Evolutionary conservation across 2,113 vertebrate genomes (phyloP).

Genomic region (Onychostruthus taczanowskii): DNA sequence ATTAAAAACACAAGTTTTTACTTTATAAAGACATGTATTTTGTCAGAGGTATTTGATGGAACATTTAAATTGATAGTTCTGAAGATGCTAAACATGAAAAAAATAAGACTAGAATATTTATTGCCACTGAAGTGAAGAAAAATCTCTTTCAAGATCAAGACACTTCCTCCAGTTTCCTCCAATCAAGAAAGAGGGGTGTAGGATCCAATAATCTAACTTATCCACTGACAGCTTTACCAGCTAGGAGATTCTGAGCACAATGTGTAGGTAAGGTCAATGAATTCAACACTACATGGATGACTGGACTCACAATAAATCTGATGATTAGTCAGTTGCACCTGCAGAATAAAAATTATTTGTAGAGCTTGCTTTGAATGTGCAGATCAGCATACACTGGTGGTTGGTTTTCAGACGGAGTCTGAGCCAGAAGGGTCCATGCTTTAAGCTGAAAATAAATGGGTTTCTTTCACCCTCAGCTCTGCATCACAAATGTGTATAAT

Average conservation of each 20-base stretch:
- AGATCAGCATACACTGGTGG: background rate
- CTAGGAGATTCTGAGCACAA: background rate
- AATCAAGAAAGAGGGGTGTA: background rate
- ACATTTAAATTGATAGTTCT: background rate
- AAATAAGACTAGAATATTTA: background rate
- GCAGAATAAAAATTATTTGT: background rate
- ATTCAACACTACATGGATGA: background rate
- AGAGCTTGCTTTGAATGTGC: background rate
- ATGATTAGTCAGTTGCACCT: background rate
- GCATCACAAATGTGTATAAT: background rate
- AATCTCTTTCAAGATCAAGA: background rate
- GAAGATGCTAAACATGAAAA: background rate
- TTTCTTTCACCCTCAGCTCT: background rate
- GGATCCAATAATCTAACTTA: background rate
- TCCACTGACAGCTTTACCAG: background rate
- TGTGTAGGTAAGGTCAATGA: background rate
- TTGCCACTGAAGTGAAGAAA: background rate
- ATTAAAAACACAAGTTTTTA: background rate
- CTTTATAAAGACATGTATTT: background rate
- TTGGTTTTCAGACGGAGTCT: background rate
- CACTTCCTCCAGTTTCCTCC: background rate
- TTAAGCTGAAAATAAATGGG: background rate
- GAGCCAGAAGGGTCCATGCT: background rate
- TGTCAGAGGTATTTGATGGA: background rate
- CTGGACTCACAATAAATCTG: background rate